Percentiles rank a stretch among this genome's conserved stretches.
phyloP scores from a whole-genome alignment of 2,888 invertebrate species.

The Epinotia nisella region DNA sequence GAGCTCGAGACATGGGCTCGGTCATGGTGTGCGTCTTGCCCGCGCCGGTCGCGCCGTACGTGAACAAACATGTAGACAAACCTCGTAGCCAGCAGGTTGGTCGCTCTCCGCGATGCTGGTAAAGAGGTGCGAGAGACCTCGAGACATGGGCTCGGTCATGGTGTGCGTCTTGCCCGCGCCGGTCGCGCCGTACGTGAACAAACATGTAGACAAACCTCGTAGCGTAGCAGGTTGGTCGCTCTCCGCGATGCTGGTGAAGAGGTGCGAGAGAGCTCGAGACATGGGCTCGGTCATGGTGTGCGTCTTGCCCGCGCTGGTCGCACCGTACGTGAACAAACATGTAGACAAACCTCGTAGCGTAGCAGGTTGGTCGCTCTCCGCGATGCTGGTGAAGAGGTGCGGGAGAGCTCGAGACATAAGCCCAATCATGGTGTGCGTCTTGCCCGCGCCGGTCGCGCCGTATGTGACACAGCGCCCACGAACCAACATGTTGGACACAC shows the following conservation, averaged over 20 bases:
- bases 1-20: conserved; percentile 95
- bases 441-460: conserved; percentile 96
- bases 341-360: conserved; percentile 85
- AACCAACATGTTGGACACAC: conserved; percentile 79
- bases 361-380: conserved; percentile 84
- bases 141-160: conserved; percentile 96
- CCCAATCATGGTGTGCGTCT: conserved; percentile 97
- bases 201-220: conserved; percentile 81
- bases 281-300: conserved; percentile 97
- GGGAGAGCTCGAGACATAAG: conserved; percentile 94
- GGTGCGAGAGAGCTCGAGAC: conserved; percentile 93
- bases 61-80: conserved; percentile 82
- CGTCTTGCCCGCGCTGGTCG: conserved; percentile 96
- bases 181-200: conserved; percentile 93
- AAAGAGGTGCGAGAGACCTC: conserved; percentile 93
- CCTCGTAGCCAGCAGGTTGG: conserved; percentile 86
- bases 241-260: conserved; percentile 90
- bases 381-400: conserved; percentile 91
- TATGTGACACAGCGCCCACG: conserved; percentile 87
- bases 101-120: conserved; percentile 86
- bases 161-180: conserved; percentile 96
- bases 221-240: conserved; percentile 84
- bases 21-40: conserved; percentile 97
- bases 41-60: conserved; percentile 96
- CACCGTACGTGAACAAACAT: conserved; percentile 95